Conservation (phyloP, 35 echinoderm and acorn worm genomes). For the Apostichopus japonicus region DNA sequence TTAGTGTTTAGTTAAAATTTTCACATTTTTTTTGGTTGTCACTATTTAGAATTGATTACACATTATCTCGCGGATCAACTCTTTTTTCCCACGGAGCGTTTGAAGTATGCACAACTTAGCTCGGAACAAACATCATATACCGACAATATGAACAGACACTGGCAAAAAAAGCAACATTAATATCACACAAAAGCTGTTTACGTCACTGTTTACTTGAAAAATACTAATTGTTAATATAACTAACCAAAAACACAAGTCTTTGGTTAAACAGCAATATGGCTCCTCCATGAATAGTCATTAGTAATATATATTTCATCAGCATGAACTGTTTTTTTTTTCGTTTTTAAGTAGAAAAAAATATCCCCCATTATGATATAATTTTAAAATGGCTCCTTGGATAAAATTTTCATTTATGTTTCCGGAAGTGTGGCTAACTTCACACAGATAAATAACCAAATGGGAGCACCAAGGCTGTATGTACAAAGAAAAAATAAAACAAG, state of each 20-base stretch:
- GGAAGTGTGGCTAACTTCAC: conserved; percentile 48
- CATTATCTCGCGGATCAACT: background rate
- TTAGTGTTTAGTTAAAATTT: conserved; percentile 34
- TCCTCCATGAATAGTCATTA: conserved; percentile 54
- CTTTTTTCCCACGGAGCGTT: conserved; percentile 17
- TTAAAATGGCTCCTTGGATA: conserved; percentile 40
- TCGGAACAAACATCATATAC: conserved; percentile 40
- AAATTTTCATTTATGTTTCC: background rate
- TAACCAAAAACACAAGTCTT: conserved; percentile 45
- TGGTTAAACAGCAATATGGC: conserved; percentile 61
- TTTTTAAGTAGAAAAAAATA: conserved; percentile 58
- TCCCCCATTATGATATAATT: conserved; percentile 53
- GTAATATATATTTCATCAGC: conserved; percentile 62
- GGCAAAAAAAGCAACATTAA: conserved; percentile 52
- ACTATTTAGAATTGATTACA: conserved; percentile 55
- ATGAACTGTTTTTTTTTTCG: conserved; percentile 22
- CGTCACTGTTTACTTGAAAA: conserved; percentile 43
- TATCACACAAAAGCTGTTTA: conserved; percentile 33
- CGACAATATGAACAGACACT: conserved; percentile 52
- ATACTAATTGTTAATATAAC: conserved; percentile 23
- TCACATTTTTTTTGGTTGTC: conserved; percentile 47
- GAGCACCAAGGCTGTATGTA: conserved; percentile 60
- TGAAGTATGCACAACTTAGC: conserved; percentile 36
- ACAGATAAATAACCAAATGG: conserved; percentile 50
- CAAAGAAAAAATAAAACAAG: conserved; percentile 21